Evolutionary conservation across 1,140 invertebrate genomes (phyloP).

Genomic region (Calycopis cecrops): DNA sequence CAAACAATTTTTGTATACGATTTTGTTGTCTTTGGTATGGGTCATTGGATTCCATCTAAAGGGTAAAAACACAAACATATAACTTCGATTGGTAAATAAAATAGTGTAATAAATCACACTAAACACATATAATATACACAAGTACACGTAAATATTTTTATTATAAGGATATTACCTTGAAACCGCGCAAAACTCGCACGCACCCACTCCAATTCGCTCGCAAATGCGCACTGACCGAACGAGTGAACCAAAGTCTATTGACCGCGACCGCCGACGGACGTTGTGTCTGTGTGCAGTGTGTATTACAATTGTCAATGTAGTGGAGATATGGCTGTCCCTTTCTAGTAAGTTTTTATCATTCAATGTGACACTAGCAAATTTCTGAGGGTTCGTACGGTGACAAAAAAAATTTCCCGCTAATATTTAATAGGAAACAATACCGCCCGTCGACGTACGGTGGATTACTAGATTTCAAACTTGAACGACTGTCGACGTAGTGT

Average conservation of each 20-base stretch:
- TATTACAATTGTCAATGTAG: constrained; percentile 1
- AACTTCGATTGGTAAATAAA: constrained; percentile 12
- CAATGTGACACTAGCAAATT: constrained; percentile 19
- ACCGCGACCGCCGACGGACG: constrained; percentile 13
- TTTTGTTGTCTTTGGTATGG: constrained; percentile 18
- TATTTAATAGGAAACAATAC: constrained; percentile 18
- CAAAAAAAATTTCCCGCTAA: constrained; percentile 21
- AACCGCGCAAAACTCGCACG: constrained; percentile 12
- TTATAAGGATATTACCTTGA: constrained; percentile 18
- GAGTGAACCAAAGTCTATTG: constrained; percentile 13
- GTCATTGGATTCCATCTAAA: constrained; percentile 17
- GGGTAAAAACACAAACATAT: constrained; percentile 8
- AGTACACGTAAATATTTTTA: constrained; percentile 15
- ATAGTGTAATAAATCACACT: constrained; percentile 1
- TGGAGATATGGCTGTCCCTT: constrained; percentile 16
- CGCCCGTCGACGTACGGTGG: constrained; percentile 16
- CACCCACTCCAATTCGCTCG: constrained; percentile 12
- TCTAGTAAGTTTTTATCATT: constrained; percentile 14
- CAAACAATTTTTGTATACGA: constrained; percentile 21
- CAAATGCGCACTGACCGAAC: constrained; percentile 13
- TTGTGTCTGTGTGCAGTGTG: constrained; percentile 13
- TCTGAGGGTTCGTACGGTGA: constrained; percentile 22
- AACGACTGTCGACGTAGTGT: constrained; percentile 19
- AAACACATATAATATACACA: no score
- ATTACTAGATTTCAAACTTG: constrained; percentile 17